Evolutionary conservation across 2,888 invertebrate species (phyloP).

Genomic region (Girardia tigrina): DNA sequence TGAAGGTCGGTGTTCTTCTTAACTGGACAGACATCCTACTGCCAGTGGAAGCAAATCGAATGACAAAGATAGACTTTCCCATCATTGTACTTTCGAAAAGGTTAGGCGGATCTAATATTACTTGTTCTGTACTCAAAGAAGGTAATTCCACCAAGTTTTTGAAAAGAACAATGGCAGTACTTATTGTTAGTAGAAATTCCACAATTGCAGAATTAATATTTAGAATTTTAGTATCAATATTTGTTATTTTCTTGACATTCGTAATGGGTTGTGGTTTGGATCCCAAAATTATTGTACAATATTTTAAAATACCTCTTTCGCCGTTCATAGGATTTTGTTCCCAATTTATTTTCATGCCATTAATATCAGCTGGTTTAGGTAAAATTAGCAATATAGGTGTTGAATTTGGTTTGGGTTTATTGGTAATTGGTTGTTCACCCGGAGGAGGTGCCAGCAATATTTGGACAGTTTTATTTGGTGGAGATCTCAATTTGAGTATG

Average conservation of each 20-base stretch:
- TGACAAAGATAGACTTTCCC: background rate
- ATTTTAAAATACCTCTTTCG: constrained; percentile 36
- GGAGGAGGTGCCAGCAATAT: constrained; percentile 38
- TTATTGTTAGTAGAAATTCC: background rate
- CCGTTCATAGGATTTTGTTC: constrained; percentile 37
- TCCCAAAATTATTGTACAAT: constrained; percentile 23
- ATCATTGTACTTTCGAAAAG: background rate
- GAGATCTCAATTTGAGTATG: constrained; percentile 38
- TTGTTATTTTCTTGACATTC: constrained; percentile 29
- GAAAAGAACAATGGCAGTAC: background rate
- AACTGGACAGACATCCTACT: background rate
- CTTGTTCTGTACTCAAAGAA: background rate
- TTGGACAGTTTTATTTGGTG: constrained; percentile 37
- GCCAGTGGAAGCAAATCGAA: background rate
- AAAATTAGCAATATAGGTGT: background rate
- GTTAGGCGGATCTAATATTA: background rate
- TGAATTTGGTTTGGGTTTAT: constrained; percentile 37
- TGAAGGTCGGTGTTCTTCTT: background rate
- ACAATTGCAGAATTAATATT: background rate
- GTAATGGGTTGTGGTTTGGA: constrained; percentile 35
- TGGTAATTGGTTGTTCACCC: constrained; percentile 37
- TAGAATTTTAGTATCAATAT: background rate
- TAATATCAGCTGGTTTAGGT: constrained; percentile 34
- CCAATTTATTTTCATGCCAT: constrained; percentile 37
- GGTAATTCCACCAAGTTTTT: background rate